Base-by-base conservation (phyloP, 53 echinoderm and acorn worm species). In the Holothuria scabra region DNA sequence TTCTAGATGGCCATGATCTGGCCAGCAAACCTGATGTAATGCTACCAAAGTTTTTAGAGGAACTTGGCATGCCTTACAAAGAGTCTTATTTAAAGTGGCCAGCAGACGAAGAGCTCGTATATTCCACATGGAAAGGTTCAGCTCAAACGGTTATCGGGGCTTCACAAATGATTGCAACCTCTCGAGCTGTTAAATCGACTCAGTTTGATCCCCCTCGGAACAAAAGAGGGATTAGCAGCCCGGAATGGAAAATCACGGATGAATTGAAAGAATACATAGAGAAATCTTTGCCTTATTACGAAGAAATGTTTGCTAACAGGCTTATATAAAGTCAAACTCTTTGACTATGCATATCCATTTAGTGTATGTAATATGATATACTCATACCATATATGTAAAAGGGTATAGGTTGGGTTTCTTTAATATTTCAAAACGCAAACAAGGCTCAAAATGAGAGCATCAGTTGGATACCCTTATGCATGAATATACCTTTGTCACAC, bases 301-400 rank as follows among this genome's bases (percentile, higher is more conserved):
- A 75, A 55, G 75, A 75, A 49, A 75, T 75, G 75, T 75, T 22
- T 75, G 75, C 75, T 28, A 6, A 75, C 46, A 48, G 75, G 14
- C 28, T 75, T 18, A 21, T 28, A 25, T 75, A 9, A 60, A 35
- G 6, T 6, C 3, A 35, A 35, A 35, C n/a, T n/a, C n/a, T n/a
- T n/a, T n/a, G n/a, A n/a, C n/a, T n/a, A n/a, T n/a, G n/a, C n/a
- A n/a, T n/a, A n/a, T n/a, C n/a, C n/a, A n/a, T n/a, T n/a, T n/a
- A n/a, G n/a, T n/a, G n/a, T n/a, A n/a, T n/a, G n/a, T n/a, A n/a
- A n/a, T n/a, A n/a, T n/a, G n/a, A n/a, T n/a, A n/a, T n/a, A n/a
- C n/a, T n/a, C n/a, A n/a, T n/a, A n/a, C n/a, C n/a, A n/a, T n/a
- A n/a, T n/a, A n/a, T n/a, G n/a, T n/a, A n/a, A n/a, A n/a, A n/a